Percentiles rank a stretch among this genome's conserved stretches.
Conservation (phyloP, 2,888 invertebrate genomes). For the Leptopilina syphax region DNA sequence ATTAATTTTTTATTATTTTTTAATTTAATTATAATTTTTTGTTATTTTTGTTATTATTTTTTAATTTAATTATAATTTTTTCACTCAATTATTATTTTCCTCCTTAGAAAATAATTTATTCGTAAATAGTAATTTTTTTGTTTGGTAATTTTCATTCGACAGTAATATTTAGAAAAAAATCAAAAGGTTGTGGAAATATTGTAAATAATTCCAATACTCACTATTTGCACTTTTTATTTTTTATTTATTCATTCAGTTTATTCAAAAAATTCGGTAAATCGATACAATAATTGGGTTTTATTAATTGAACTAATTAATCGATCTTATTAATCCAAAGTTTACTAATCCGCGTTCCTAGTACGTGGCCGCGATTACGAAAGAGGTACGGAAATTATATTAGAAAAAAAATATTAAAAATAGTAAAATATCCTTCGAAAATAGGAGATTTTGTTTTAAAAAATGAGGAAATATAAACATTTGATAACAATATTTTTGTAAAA, state of each 20-base stretch:
- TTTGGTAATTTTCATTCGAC: too few species aligned
- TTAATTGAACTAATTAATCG: background rate
- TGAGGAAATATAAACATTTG: background rate
- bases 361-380: conserved; percentile 23
- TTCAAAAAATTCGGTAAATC: conserved; percentile 9
- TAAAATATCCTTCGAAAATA: background rate
- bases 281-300: background rate
- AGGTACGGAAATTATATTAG: background rate
- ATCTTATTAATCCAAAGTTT: background rate
- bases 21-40: too few species aligned
- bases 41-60: too few species aligned
- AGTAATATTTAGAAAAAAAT: background rate
- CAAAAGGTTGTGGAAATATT: background rate
- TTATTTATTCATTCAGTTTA: conserved; percentile 10
- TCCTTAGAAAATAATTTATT: too few species aligned
- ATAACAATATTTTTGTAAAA: background rate
- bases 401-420: background rate
- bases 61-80: too few species aligned
- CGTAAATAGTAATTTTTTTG: too few species aligned
- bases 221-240: background rate
- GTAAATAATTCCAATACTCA: conserved; percentile 6
- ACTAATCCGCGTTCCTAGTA: background rate
- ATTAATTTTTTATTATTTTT: too few species aligned
- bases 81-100: too few species aligned
- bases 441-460: background rate